Base-by-base conservation (phyloP, 2,113 vertebrate genomes). In the Entelurus aequoreus region DNA sequence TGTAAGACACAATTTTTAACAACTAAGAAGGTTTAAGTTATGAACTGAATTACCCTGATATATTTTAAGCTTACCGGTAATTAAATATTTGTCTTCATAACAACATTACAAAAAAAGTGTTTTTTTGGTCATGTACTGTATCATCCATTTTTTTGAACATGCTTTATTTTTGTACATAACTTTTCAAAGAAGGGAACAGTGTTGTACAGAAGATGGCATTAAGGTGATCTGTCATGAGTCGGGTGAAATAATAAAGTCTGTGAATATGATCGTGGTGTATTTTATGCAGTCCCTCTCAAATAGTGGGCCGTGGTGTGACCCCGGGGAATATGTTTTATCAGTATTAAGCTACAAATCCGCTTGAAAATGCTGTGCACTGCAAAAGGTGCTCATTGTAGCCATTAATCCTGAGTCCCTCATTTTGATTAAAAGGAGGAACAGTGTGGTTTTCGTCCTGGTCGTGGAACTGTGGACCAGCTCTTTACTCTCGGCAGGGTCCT, bases 171-270 rank as follows among this genome's bases (percentile, higher is more conserved):
- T 87, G 79, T 86, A 85, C 72, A 85, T 84, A 80, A 62, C 12
- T 64, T 75, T 86, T 85, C 28, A 77, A 87, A 86, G 65, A 83
- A 83, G 78, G 84, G 83, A 86, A 83, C 67, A 67, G 71, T 84
- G 65, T 79, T 83, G 80, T 84, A 78, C 55, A 82, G 66, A 83
- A 71, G 65, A 62, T 60, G 72, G 77, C 47, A 48, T 80, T 61
- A 69, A 69, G 67, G 74, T 71, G 78, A 48, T 75, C 53, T 83
- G 78, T 84, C 77, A 62, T 61, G 71, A 81, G 66, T 84, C 53
- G 16, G 73, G 56, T 75, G 68, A 80, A 88, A 84, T 84, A 84
- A 84, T 28, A 56, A 57, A 85, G 59, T 86, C 72, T 84, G 69
- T 75, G 77, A 63, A 80, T 79, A 61, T 66, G 48, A 54, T 1